phyloP scores from a whole-genome alignment of 2,888 invertebrate species.

The Terebella lapidaria region DNA sequence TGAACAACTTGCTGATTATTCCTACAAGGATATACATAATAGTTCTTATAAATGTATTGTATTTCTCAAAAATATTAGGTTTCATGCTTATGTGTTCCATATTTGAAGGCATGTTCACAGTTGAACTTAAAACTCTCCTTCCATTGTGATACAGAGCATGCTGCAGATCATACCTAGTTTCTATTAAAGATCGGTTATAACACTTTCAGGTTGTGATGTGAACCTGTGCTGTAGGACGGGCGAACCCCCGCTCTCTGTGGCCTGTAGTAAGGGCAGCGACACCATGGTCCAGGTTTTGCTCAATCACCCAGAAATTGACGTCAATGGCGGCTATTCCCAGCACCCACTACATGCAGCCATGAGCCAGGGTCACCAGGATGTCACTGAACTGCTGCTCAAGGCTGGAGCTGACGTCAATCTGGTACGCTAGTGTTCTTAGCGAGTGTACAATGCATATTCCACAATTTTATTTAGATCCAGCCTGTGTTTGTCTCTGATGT shows the following conservation, averaged over 20 bases:
- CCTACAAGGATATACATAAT: too few relatives aligned
- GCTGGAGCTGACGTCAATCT: conserved; percentile 44
- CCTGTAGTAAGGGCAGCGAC: conserved; percentile 42
- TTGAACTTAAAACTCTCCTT: too few relatives aligned
- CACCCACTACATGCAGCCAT: conserved; percentile 43
- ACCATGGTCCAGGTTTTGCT: conserved; percentile 35
- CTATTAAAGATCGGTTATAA: not conserved
- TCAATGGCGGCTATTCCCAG: conserved; percentile 26
- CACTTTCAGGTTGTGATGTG: conserved; percentile 42
- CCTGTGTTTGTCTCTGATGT: too few relatives aligned
- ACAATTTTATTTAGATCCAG: too few relatives aligned
- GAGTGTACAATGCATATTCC: not conserved
- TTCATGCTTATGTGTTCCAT: too few relatives aligned
- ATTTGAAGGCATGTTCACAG: too few relatives aligned
- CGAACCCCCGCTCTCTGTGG: conserved; percentile 40
- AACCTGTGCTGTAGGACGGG: conserved; percentile 32
- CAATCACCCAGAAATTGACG: conserved; percentile 28
- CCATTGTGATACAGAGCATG: too few relatives aligned
- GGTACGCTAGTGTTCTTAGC: too few relatives aligned
- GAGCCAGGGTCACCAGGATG: conserved; percentile 30
- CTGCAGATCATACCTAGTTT: too few relatives aligned
- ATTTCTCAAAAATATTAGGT: too few relatives aligned
- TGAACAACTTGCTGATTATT: too few relatives aligned
- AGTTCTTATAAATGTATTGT: too few relatives aligned
- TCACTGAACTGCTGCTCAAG: conserved; percentile 35